Evolutionary conservation across 2,888 invertebrate genomes (phyloP).

Genomic region (Idaea biselata): DNA sequence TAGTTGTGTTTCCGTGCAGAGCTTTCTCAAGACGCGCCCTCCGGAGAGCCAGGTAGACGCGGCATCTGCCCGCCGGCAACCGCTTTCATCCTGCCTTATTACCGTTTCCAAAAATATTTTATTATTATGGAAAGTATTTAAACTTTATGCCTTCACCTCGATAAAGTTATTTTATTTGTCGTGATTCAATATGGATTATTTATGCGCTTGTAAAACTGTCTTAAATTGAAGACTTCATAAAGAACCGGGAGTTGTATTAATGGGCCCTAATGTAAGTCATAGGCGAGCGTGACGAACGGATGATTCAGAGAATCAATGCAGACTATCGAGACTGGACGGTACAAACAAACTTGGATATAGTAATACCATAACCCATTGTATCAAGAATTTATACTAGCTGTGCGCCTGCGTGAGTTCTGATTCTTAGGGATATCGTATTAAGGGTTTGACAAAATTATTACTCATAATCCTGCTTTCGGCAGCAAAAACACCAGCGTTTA

Average conservation of each 20-base stretch:
- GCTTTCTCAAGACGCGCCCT: conserved; percentile 53
- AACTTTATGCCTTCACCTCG: conserved; percentile 63
- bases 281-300: conserved; percentile 53
- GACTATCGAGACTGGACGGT: conserved; percentile 17
- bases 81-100: conserved; percentile 75
- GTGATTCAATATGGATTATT: conserved; percentile 65
- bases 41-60: conserved; percentile 60
- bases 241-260: conserved; percentile 57
- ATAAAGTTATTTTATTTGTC: conserved; percentile 74
- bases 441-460: too few relatives aligned
- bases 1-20: conserved; percentile 31
- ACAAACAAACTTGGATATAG: conserved; percentile 15
- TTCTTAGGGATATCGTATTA: too few relatives aligned
- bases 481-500: too few relatives aligned
- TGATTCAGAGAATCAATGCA: conserved; percentile 36
- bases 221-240: conserved; percentile 73
- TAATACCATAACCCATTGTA: too few relatives aligned
- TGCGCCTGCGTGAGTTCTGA: too few relatives aligned
- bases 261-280: conserved; percentile 59
- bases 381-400: too few relatives aligned
- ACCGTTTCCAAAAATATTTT: conserved; percentile 75
- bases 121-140: conserved; percentile 73
- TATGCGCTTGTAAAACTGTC: conserved; percentile 73
- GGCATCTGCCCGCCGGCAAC: conserved; percentile 72
- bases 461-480: too few relatives aligned